A percentile compares a stretch with the other conserved stretches of the same genome.
phyloP scores from a whole-genome alignment of 2,113 vertebrate genomes.

The Pelusios castaneus region DNA sequence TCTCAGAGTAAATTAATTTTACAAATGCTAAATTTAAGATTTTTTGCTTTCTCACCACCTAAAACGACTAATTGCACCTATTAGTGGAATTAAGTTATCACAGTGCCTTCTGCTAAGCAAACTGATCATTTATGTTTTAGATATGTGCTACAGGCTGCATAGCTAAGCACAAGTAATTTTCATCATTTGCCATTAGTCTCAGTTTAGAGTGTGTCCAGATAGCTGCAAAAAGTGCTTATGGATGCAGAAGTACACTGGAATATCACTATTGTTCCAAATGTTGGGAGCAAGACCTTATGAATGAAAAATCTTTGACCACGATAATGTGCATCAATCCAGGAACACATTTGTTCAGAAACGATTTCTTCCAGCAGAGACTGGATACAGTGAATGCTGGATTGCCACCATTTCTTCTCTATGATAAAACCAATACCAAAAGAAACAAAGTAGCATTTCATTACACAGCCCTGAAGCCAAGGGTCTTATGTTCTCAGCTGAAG shows the following conservation, averaged over 20 bases:
- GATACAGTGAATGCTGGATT: background rate
- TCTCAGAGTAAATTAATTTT: background rate
- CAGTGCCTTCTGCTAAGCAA: background rate
- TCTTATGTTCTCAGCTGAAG: background rate
- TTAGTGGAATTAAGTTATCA: background rate
- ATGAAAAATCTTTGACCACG: background rate
- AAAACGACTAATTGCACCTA: background rate
- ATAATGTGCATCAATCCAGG: background rate
- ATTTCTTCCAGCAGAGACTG: background rate
- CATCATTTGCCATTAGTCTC: background rate
- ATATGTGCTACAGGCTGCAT: background rate
- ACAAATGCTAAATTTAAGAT: background rate
- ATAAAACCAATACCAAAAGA: background rate
- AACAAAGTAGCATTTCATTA: background rate
- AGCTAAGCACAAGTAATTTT: background rate
- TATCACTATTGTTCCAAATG: background rate
- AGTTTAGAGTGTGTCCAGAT: background rate
- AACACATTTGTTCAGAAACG: slow-evolving; percentile 44
- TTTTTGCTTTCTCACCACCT: background rate
- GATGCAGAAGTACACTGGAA: background rate
- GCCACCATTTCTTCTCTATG: background rate
- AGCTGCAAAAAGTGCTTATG: background rate
- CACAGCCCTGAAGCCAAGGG: background rate
- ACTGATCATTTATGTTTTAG: background rate
- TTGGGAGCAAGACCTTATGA: background rate